phyloP scores from a whole-genome alignment of 2,113 vertebrate species.

The Takifugu bimaculatus region DNA sequence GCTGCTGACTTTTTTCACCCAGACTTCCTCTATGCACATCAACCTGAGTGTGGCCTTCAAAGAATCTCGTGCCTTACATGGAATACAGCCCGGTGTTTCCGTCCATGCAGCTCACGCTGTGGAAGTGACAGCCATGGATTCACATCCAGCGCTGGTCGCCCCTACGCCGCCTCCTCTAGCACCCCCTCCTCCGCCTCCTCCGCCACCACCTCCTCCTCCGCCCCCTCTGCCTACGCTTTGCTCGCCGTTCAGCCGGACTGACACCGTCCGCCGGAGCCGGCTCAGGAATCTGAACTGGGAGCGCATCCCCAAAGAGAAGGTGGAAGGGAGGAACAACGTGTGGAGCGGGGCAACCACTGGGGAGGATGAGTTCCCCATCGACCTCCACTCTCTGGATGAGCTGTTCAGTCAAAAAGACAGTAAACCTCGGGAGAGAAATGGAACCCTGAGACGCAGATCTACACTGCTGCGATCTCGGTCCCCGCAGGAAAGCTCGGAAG shows the following conservation, averaged over 20 bases:
- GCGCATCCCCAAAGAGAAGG: constrained; percentile 77
- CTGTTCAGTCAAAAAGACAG: constrained; percentile 75
- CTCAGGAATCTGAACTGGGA: constrained; percentile 81
- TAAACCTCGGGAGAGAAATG: constrained; percentile 46
- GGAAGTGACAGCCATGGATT: constrained; percentile 72
- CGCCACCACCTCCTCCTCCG: constrained; percentile 35
- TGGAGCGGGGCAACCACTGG: constrained; percentile 67
- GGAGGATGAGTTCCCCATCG: constrained; percentile 73
- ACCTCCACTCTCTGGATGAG: constrained; percentile 77
- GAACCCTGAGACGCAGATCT: constrained; percentile 55
- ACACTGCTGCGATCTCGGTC: constrained; percentile 51
- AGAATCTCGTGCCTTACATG: constrained; percentile 69
- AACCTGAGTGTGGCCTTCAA: constrained; percentile 64
- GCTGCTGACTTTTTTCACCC: neutral
- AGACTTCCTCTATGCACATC: constrained; percentile 66
- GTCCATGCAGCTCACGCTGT: constrained; percentile 20
- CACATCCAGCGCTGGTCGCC: constrained; percentile 26
- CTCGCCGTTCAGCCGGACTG: constrained; percentile 47
- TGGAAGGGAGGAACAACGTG: constrained; percentile 75
- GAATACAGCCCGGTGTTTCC: constrained; percentile 47
- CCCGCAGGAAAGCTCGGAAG: constrained; percentile 62
- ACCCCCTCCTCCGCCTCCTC: constrained; percentile 47
- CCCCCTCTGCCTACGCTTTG: constrained; percentile 25
- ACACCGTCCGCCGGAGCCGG: constrained; percentile 58
- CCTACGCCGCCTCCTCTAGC: constrained; percentile 45